Percentiles rank a stretch among this genome's conserved stretches.
These are phyloP conservation scores for Apeira syringaria DNA, from an alignment of 2,888 invertebrate genomes.

Conservation along the genomic window DNA sequence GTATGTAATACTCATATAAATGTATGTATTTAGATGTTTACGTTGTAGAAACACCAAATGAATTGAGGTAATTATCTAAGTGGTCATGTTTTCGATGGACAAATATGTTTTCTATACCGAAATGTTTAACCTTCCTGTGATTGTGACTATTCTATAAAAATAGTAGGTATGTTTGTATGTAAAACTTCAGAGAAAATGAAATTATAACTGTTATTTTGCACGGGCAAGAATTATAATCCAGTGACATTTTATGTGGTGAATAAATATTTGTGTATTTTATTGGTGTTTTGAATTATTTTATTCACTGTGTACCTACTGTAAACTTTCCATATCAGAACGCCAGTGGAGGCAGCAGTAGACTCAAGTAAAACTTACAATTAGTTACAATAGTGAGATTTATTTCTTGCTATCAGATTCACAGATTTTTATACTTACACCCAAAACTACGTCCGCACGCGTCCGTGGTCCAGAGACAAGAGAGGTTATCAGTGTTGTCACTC, in stretches of 20 bases:
- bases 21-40: conserved; percentile 55
- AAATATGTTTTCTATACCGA: conserved; percentile 78
- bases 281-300: conserved; percentile 30
- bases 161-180: conserved; percentile 61
- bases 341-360: too few relatives aligned
- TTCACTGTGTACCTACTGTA: neutral
- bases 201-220: conserved; percentile 79
- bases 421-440: too few relatives aligned
- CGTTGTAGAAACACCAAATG: conserved; percentile 70
- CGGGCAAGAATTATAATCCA: conserved; percentile 68
- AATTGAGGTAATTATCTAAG: conserved; percentile 43
- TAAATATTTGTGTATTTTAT: conserved; percentile 76
- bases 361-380: too few relatives aligned
- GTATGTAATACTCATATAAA: conserved; percentile 58
- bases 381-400: too few relatives aligned
- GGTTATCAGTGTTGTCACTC: too few relatives aligned
- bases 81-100: conserved; percentile 55
- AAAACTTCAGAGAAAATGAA: conserved; percentile 68
- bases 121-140: conserved; percentile 79
- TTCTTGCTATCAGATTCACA: too few relatives aligned
- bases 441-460: too few relatives aligned
- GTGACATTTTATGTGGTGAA: conserved; percentile 80
- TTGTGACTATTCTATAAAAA: conserved; percentile 75
- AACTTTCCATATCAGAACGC: too few relatives aligned
- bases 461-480: too few relatives aligned